Evolutionary conservation across 2,888 invertebrate species (phyloP).

Genomic region (Drosophila leonis): DNA sequence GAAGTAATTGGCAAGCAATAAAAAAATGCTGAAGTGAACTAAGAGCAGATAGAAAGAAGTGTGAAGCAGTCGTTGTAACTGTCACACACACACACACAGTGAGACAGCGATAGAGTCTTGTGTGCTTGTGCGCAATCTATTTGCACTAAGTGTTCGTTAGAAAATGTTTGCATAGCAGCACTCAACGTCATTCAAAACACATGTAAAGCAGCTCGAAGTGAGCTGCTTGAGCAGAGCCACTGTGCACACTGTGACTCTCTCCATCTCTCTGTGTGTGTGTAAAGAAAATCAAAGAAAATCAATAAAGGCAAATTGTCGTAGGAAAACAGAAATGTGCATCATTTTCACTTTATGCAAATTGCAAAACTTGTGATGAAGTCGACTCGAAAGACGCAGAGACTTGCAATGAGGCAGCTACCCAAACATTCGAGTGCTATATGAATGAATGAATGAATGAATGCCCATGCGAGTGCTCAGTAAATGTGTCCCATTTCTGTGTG

Average conservation of each 20-base stretch:
- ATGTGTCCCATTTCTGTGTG: conserved; percentile 14
- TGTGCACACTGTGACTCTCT: conserved; percentile 22
- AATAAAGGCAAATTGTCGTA: conserved; percentile 76
- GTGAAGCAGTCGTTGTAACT: conserved; percentile 18
- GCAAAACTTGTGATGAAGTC: conserved; percentile 75
- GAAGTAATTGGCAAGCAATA: conserved; percentile 75
- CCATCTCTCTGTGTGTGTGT: conserved; percentile 29
- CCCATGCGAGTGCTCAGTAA: conserved; percentile 21
- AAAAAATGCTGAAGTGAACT: conserved; percentile 45
- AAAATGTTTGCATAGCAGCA: conserved; percentile 80
- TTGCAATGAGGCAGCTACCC: conserved; percentile 22
- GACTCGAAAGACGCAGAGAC: conserved; percentile 27
- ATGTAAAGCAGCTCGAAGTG: conserved; percentile 64
- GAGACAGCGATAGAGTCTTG: background rate
- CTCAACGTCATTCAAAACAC: conserved; percentile 78
- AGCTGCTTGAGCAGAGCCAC: conserved; percentile 45
- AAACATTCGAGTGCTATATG: conserved; percentile 31
- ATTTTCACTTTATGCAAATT: conserved; percentile 81
- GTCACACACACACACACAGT: conserved; percentile 19
- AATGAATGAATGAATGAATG: conserved; percentile 39
- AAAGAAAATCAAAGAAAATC: conserved; percentile 77
- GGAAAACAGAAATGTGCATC: conserved; percentile 79
- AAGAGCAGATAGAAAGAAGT: conserved; percentile 25
- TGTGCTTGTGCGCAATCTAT: conserved; percentile 64
- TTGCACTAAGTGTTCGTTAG: conserved; percentile 79